These are phyloP conservation scores for Rhombomys opimus DNA, from an alignment of 2,113 vertebrate genomes.

Conservation along the genomic window DNA sequence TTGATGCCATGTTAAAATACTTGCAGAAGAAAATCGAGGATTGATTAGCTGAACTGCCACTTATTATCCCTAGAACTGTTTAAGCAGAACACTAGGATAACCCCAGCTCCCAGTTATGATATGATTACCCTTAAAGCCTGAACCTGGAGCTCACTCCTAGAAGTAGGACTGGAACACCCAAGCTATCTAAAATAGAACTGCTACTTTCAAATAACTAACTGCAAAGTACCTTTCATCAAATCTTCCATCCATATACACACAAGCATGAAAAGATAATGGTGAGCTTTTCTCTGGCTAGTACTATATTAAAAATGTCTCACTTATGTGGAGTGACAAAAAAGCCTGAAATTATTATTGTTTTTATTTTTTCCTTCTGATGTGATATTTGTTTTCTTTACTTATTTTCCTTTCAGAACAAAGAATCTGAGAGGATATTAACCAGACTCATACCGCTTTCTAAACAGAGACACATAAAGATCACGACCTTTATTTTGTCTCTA, in stretches of 20 bases:
- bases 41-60: slow-evolving; percentile 81
- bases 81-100: slow-evolving; percentile 78
- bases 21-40: slow-evolving; percentile 94
- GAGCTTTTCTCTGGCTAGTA: slow-evolving; percentile 85
- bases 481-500: slow-evolving; percentile 69
- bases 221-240: slow-evolving; percentile 85
- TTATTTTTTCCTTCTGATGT: too few species aligned
- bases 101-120: slow-evolving; percentile 71
- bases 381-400: slow-evolving; percentile 78
- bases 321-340: slow-evolving; percentile 85
- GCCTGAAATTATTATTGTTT: slow-evolving; percentile 74
- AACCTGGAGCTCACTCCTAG: slow-evolving; percentile 75
- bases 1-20: slow-evolving; percentile 96
- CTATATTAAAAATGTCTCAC: slow-evolving; percentile 83
- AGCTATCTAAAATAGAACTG: slow-evolving; percentile 85
- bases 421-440: slow-evolving; percentile 85
- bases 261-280: slow-evolving; percentile 76
- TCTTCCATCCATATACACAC: slow-evolving; percentile 68
- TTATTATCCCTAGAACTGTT: slow-evolving; percentile 80
- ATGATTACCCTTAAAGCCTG: slow-evolving; percentile 42
- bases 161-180: slow-evolving; percentile 76
- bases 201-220: slow-evolving; percentile 87
- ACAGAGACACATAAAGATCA: slow-evolving; percentile 52
- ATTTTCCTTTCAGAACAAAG: slow-evolving; percentile 79
- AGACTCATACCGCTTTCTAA: slow-evolving; percentile 79